Base-by-base conservation (phyloP, 1,140 invertebrate genomes). In the Sarcophaga bullata region DNA sequence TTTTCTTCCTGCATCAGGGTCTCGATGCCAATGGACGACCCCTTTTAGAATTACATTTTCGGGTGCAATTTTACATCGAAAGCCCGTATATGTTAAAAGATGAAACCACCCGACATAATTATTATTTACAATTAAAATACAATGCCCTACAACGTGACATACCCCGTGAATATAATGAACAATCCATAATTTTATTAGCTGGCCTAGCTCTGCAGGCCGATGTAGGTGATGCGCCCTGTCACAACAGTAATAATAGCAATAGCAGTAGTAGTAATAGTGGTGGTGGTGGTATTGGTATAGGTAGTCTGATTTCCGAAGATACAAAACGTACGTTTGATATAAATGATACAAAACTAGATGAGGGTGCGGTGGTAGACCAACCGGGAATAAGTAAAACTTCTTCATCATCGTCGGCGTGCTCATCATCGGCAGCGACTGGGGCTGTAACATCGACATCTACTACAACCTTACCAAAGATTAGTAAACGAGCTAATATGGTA, bases 31-130 rank as follows among this genome's bases (percentile, higher is more conserved):
- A 95, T 91, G 97, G 96, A 84, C 94, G 95, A 86, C 96, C 97
- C 73, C 93, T 97, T 46, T 93, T 98, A 86, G 95, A 96, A 86
- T 94, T 99, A 88, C 95, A 98, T 90, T 95, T 98, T 90, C 94
- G 97, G 84, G 96, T 99, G 85, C 96, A 98, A 90, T 98, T 97
- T 91, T 98, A 98, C 91, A 95, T 99, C 83, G 97, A 98, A 91
- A 95, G 94, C 86, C 95, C 95, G 75, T 92, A 95, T 84, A 92
- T 97, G 80, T 92, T 98, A 86, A 94, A 95, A 93, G 97, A 98
- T 92, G 96, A 97, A 86, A 94, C 95, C 82, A 97, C 97, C 9
- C 92, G 96, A 37, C 95, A 97, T 86, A 95, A 98, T 87, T 99
- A 99, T 90, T 99, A 98, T 90, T 93, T 98, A 84, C 98, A 99